Conservation (phyloP, 2,113 vertebrate genomes). For the Leptobrachium ailaonicum region DNA sequence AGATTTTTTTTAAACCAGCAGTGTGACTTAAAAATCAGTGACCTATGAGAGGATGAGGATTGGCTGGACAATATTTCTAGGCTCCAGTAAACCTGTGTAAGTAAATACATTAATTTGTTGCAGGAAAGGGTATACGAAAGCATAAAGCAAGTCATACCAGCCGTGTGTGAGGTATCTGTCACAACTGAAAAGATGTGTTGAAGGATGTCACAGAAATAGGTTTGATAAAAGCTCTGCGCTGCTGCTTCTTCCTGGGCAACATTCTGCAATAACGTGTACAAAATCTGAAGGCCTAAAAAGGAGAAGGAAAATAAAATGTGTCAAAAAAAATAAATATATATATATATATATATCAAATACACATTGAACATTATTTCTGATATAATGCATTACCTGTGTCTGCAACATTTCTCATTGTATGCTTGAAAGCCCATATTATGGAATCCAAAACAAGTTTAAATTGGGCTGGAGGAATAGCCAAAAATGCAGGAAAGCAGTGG, state of each 20-base stretch:
- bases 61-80: too few species aligned
- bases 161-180: slow-evolving; percentile 97
- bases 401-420: slow-evolving; percentile 98
- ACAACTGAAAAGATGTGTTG: slow-evolving; percentile 98
- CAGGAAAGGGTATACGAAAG: too few species aligned
- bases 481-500: slow-evolving; percentile 96
- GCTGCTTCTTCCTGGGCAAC: slow-evolving; percentile 96
- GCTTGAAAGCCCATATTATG: slow-evolving; percentile 99
- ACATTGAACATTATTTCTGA: too few species aligned
- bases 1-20: too few species aligned
- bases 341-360: fast-evolving
- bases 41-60: too few species aligned
- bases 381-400: slow-evolving; percentile 80
- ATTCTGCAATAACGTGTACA: slow-evolving; percentile 95
- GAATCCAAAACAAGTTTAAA: slow-evolving; percentile 98
- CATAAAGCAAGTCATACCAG: slow-evolving; percentile 72
- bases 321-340: fast-evolving
- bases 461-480: slow-evolving; percentile 96
- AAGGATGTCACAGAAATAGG: slow-evolving; percentile 95
- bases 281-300: slow-evolving; percentile 87
- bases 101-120: too few species aligned
- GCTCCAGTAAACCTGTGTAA: too few species aligned
- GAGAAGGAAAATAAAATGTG: neutral
- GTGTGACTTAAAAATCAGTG: too few species aligned
- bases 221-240: slow-evolving; percentile 98